A percentile compares a stretch with the other conserved stretches of the same genome.
Conservation (phyloP, 1,140 invertebrate species). For the Phenacoccus solenopsis region DNA sequence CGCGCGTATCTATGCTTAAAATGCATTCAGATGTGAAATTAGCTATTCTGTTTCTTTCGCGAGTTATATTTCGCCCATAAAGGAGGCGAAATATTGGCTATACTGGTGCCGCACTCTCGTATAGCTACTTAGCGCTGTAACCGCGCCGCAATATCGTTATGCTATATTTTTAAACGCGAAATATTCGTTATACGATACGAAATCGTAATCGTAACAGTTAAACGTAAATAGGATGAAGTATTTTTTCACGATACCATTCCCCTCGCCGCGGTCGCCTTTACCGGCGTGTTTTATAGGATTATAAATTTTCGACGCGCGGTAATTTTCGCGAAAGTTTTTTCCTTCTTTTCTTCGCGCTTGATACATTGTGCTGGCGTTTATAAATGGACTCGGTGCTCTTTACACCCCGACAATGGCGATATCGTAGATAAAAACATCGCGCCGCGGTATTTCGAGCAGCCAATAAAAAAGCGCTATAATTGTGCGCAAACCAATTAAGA, state of each 20-base stretch:
- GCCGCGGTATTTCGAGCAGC: too few relatives aligned
- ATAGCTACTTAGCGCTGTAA: neutral
- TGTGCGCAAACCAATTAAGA: too few relatives aligned
- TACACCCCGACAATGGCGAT: too few relatives aligned
- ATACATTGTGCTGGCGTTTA: too few relatives aligned
- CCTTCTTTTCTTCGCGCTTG: too few relatives aligned
- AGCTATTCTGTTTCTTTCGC: slow-evolving; percentile 12
- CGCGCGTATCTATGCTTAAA: neutral
- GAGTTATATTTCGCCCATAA: neutral
- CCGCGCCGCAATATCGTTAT: neutral
- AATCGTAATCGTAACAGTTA: slow-evolving; percentile 12
- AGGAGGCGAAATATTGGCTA: neutral
- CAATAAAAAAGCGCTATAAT: too few relatives aligned
- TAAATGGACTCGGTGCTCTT: too few relatives aligned
- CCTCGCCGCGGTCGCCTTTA: neutral
- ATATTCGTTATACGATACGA: slow-evolving; percentile 3
- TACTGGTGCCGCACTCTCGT: neutral
- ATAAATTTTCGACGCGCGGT: neutral
- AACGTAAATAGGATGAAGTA: neutral
- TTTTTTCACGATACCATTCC: neutral
- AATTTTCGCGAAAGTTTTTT: neutral
- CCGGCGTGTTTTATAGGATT: slow-evolving; percentile 6
- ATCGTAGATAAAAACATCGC: too few relatives aligned
- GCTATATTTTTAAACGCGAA: neutral
- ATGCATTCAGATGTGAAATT: slow-evolving; percentile 15